phyloP scores from a whole-genome alignment of 2,113 vertebrate genomes.

The Oreotragus oreotragus region DNA sequence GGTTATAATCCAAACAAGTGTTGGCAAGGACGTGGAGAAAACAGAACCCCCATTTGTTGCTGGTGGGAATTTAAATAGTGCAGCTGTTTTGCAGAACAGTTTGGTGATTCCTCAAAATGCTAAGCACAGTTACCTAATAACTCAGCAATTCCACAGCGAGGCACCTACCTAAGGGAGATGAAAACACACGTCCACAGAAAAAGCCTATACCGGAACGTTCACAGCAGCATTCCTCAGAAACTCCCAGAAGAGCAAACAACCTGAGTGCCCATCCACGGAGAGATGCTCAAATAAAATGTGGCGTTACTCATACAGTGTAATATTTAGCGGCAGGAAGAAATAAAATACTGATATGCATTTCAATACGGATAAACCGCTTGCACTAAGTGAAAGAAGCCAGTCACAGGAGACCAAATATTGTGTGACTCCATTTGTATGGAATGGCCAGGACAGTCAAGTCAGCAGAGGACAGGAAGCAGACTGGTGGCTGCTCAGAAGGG shows the following conservation, averaged over 20 bases:
- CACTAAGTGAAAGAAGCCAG: neutral
- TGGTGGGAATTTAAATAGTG: neutral
- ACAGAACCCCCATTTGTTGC: too few relatives aligned
- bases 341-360: neutral
- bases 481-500: accelerated
- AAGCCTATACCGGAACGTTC: neutral
- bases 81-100: neutral
- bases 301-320: accelerated
- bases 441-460: neutral
- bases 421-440: neutral
- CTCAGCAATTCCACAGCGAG: neutral
- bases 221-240: neutral
- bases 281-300: neutral
- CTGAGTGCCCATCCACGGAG: neutral
- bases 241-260: neutral
- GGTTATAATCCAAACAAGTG: neutral
- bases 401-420: neutral
- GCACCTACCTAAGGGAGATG: neutral
- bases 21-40: neutral
- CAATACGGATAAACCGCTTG: neutral
- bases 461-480: too few relatives aligned
- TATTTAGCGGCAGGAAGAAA: accelerated
- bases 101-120: neutral
- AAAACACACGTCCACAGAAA: neutral
- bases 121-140: neutral